Conservation (phyloP, 2,797 vertebrate species). For the Schizopygopsis malacanthus region DNA sequence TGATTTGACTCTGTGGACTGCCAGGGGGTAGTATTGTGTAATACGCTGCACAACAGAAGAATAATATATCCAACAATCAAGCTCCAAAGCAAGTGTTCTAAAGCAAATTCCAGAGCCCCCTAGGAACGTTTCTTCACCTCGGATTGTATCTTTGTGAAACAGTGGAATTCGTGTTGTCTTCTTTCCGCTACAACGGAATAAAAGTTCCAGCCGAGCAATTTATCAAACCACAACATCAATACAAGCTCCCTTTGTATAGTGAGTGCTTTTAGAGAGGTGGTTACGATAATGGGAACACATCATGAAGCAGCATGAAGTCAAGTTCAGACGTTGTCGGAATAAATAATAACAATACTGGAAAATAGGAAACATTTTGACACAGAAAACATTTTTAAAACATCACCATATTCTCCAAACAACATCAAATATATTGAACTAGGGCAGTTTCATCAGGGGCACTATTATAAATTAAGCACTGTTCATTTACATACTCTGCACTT, state of each 20-base stretch:
- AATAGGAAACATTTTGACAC: neutral
- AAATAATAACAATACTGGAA: slow-evolving; percentile 21
- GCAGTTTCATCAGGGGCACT: neutral
- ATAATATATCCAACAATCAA: slow-evolving; percentile 35
- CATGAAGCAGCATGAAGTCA: slow-evolving; percentile 23
- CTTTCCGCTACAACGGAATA: slow-evolving; percentile 25
- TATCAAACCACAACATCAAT: slow-evolving; percentile 48
- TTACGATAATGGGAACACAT: slow-evolving; percentile 38
- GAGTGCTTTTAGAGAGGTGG: slow-evolving; percentile 24
- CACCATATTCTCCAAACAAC: neutral
- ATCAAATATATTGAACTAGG: neutral
- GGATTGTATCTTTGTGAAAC: slow-evolving; percentile 17
- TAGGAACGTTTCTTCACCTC: slow-evolving; percentile 18
- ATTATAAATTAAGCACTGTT: neutral
- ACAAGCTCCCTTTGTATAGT: slow-evolving; percentile 33
- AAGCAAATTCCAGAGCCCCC: slow-evolving; percentile 24
- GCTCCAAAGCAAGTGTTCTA: slow-evolving; percentile 12
- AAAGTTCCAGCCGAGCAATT: slow-evolving; percentile 31
- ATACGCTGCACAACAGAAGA: slow-evolving; percentile 28
- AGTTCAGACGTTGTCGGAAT: slow-evolving; percentile 24
- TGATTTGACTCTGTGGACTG: slow-evolving; percentile 32
- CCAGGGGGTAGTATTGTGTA: slow-evolving; percentile 6
- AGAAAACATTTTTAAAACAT: neutral
- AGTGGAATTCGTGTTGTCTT: slow-evolving; percentile 9
- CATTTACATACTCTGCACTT: neutral